A percentile compares a stretch with the other conserved stretches of the same genome.
Evolutionary conservation across 1,140 invertebrate species (phyloP).

Genomic region (Brachionus sp.): DNA sequence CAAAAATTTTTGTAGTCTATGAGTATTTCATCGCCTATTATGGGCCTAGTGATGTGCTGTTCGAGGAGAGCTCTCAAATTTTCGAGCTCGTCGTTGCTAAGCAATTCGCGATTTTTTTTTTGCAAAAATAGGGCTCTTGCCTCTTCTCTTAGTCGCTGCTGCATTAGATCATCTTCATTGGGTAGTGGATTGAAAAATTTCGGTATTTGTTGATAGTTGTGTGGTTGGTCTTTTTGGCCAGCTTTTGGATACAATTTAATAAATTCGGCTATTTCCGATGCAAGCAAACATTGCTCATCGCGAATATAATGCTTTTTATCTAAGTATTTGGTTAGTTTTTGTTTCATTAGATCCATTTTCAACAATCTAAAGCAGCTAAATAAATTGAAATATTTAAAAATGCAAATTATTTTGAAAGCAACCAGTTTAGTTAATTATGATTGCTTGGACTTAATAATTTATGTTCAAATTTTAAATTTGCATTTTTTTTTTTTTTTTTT

Average conservation of each 20-base stretch:
- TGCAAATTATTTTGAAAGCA: conserved; percentile 5
- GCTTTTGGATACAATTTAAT: conserved; percentile 16
- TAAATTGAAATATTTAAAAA: neutral
- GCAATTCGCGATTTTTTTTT: conserved; percentile 23
- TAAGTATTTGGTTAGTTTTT: neutral
- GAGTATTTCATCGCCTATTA: conserved; percentile 71
- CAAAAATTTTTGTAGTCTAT: conserved; percentile 80
- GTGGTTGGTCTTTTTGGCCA: neutral
- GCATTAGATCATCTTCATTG: conserved; percentile 24
- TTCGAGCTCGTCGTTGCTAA: conserved; percentile 49
- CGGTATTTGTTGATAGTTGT: neutral
- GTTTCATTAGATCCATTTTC: neutral
- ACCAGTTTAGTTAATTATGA: neutral
- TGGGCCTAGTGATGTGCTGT: conserved; percentile 70
- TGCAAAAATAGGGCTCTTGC: conserved; percentile 40
- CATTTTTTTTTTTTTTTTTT: neutral
- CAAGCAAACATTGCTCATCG: neutral
- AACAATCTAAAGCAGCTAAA: neutral
- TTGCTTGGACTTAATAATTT: conserved; percentile 1
- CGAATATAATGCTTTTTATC: neutral
- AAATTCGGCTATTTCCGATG: neutral
- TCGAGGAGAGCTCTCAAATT: conserved; percentile 77
- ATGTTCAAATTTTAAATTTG: neutral
- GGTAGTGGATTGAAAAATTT: conserved; percentile 20
- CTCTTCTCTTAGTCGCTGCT: conserved; percentile 36